phyloP scores from a whole-genome alignment of 2,113 vertebrate species.

The Agapornis roseicollis region DNA sequence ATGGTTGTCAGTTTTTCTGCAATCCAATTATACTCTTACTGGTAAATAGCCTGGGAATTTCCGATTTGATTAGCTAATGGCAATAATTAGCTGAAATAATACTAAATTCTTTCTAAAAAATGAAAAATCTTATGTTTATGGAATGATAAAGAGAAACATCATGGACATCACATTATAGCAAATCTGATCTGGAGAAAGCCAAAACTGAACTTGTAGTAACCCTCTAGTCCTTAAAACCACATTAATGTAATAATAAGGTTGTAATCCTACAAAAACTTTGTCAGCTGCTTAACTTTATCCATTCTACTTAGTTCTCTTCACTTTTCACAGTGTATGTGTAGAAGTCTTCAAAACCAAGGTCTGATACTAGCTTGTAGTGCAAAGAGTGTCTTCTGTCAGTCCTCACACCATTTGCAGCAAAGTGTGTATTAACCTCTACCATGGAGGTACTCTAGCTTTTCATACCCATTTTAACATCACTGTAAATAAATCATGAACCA shows the following conservation, averaged over 20 bases:
- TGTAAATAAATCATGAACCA: neutral
- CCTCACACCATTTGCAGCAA: neutral
- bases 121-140: neutral
- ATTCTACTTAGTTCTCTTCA: neutral
- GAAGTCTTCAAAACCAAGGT: neutral
- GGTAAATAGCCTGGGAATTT: neutral
- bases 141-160: neutral
- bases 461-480: neutral
- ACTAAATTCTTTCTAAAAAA: neutral
- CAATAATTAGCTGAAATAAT: neutral
- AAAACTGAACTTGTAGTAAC: neutral
- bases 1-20: neutral
- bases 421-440: neutral
- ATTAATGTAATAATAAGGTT: neutral
- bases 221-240: neutral
- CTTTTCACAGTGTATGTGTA: neutral
- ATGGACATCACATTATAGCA: accelerated
- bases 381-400: neutral
- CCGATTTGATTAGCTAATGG: neutral
- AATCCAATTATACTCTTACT: neutral
- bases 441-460: neutral
- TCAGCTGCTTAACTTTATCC: neutral
- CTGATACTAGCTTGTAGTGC: neutral
- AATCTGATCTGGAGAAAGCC: neutral
- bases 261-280: neutral